phyloP scores from a whole-genome alignment of 2,888 invertebrate species.

The Orgyia antiqua region DNA sequence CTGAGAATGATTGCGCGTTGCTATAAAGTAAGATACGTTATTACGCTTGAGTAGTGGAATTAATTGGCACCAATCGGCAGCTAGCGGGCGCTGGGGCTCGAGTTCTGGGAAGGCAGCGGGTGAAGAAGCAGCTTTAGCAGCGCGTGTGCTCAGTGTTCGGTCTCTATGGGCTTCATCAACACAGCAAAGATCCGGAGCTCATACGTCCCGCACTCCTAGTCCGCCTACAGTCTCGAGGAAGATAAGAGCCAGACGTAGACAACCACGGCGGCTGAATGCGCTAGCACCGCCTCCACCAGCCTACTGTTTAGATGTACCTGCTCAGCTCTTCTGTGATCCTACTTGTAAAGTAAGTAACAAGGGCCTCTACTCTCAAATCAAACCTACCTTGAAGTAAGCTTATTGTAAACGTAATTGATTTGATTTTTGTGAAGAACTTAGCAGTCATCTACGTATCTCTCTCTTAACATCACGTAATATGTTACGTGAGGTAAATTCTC shows the following conservation, averaged over 20 bases:
- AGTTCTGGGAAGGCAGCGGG: slow-evolving; percentile 44
- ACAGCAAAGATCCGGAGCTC: slow-evolving; percentile 13
- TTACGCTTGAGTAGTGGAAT: slow-evolving; percentile 18
- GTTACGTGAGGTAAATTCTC: too few relatives aligned
- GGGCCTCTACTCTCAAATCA: too few relatives aligned
- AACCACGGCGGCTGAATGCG: slow-evolving; percentile 47
- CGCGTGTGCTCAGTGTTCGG: slow-evolving; percentile 46
- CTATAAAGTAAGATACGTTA: too few relatives aligned
- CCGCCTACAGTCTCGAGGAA: slow-evolving; percentile 54
- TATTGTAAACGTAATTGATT: too few relatives aligned
- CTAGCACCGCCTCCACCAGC: slow-evolving; percentile 52
- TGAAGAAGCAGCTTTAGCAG: slow-evolving; percentile 52
- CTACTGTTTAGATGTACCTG: slow-evolving; percentile 55
- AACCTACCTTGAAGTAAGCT: too few relatives aligned
- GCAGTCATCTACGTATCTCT: too few relatives aligned
- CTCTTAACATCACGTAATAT: too few relatives aligned
- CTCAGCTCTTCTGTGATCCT: slow-evolving; percentile 63
- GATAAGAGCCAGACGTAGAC: slow-evolving; percentile 60
- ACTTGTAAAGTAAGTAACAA: slow-evolving; percentile 49
- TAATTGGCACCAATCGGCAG: slow-evolving; percentile 73
- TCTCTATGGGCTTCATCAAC: slow-evolving; percentile 41
- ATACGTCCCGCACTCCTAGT: slow-evolving; percentile 33
- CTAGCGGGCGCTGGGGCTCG: slow-evolving; percentile 73
- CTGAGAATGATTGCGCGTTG: too few relatives aligned
- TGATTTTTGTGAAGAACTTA: too few relatives aligned